Base-by-base conservation (phyloP, 2,113 vertebrate genomes). In the Pseudorasbora parva region DNA sequence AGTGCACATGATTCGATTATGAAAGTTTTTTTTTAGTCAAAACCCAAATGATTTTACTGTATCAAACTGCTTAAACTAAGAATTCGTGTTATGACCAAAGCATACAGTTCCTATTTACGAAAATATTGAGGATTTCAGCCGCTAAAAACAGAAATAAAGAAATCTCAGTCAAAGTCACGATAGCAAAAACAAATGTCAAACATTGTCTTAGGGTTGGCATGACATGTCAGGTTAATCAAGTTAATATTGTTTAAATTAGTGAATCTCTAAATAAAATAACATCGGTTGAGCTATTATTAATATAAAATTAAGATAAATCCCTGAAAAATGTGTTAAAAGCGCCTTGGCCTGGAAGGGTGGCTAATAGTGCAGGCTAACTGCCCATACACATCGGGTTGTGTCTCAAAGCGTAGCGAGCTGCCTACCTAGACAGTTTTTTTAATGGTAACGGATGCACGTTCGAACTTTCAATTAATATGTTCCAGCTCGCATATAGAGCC, bases 321-420 rank as follows among this genome's bases (percentile, higher is more conserved):
- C 7, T 51, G 9, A 45, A 12, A 45, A 27, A 21, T 33, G 43
- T 66, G 57, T 49, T 66, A 33, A 19, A 79, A 11, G 43, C 15
- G 78, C 78, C 76, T 30, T 64, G 59, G 59, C 78, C 78, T 66
- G 43, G 57, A 79, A 30, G 23, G 25, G 78, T 66, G 78, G 78
- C 78, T 79, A 79, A 79, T 49, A 49, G 49, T 17, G 23, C 9
- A 47, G 23, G 78, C 78, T 64, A 66, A 33, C 59, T 79, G 60
- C 49, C 59, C 25, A 66, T 11, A 21, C 25, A 33, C 43, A 66
- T 23, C 21, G 78, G 19, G 41, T 6, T 49, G 37, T 49, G 78
- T 66, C 41, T 66, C 78, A 66, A 64, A 79, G 8, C 43, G 4
- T 33, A 30, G 6, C 19, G 43, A 66, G 78, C 59, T 49, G 23